Evolutionary conservation across 2,888 invertebrate species (phyloP).

Genomic region (Selenia dentaria): DNA sequence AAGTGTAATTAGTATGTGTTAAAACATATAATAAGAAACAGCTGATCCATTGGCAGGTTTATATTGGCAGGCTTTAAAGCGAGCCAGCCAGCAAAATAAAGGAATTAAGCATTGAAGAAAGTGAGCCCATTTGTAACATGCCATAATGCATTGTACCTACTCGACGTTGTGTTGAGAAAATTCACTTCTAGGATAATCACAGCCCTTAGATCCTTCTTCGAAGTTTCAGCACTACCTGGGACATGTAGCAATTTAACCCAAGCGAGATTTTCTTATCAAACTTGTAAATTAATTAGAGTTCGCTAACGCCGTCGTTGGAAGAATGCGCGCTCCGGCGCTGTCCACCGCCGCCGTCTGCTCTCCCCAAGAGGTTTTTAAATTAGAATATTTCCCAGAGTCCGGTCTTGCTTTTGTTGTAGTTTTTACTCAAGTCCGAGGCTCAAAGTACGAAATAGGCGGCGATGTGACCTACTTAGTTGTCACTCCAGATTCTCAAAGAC

Average conservation of each 20-base stretch:
- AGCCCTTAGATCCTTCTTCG: conserved; percentile 1
- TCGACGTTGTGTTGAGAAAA: too few species aligned
- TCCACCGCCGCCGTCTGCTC: conserved; percentile 10
- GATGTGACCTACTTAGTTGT: conserved; percentile 10
- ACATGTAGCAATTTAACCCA: conserved; percentile 6
- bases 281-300: conserved; percentile 41
- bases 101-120: too few species aligned
- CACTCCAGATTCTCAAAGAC: conserved; percentile 1
- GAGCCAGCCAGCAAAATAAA: too few species aligned
- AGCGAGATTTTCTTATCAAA: conserved; percentile 32
- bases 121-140: too few species aligned
- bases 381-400: conserved; percentile 17
- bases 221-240: not conserved
- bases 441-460: conserved; percentile 5
- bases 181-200: too few species aligned
- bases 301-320: not conserved
- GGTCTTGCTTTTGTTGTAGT: conserved; percentile 8
- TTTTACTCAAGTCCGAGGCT: conserved; percentile 7
- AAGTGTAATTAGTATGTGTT: too few species aligned
- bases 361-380: conserved; percentile 16
- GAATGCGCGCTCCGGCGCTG: not conserved
- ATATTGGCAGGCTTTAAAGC: too few species aligned
- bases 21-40: too few species aligned
- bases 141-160: too few species aligned
- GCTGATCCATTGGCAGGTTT: too few species aligned